Conservation (phyloP, 2,797 vertebrate genomes). For the Pangasius sanitwongsei region DNA sequence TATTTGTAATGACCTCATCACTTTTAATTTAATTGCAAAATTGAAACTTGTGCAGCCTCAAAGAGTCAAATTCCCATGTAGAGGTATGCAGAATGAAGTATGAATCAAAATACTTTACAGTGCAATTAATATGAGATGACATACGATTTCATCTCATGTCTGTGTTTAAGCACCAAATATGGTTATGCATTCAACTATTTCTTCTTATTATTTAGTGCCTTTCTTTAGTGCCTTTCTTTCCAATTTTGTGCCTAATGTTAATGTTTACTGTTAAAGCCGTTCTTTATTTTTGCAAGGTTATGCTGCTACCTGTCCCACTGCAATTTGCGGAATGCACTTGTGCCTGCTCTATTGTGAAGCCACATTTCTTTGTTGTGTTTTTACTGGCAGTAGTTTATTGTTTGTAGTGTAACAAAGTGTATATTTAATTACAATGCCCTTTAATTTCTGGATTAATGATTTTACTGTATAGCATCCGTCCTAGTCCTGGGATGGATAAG, state of each 20-base stretch:
- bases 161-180: neutral
- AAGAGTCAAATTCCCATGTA: neutral
- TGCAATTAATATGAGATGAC: neutral
- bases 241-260: neutral
- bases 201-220: neutral
- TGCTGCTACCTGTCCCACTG: neutral
- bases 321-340: neutral
- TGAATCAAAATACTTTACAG: neutral
- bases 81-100: neutral
- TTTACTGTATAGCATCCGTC: neutral
- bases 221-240: neutral
- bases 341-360: neutral
- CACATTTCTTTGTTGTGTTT: too few relatives aligned
- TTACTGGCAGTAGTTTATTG: neutral
- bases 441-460: neutral
- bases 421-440: neutral
- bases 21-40: neutral
- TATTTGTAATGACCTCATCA: constrained; percentile 5
- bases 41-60: neutral
- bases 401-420: neutral
- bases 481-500: neutral
- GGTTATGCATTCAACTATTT: neutral
- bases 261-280: neutral
- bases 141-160: neutral
- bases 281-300: neutral